These are phyloP conservation scores for Agrilus biguttatus DNA, from an alignment of 2,888 invertebrate species.

Conservation along the genomic window DNA sequence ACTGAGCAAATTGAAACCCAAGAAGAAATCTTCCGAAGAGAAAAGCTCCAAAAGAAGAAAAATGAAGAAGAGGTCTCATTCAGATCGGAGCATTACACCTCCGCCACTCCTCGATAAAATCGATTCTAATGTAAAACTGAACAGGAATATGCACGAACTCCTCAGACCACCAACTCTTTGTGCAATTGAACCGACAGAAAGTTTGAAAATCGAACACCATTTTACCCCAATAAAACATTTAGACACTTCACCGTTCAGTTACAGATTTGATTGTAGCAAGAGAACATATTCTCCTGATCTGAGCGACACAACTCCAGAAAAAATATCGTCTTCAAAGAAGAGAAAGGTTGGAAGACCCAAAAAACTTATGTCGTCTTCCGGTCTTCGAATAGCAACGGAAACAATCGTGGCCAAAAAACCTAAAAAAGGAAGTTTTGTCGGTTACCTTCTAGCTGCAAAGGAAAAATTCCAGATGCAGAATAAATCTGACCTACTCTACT, in stretches of 20 bases:
- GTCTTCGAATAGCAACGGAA: conserved; percentile 50
- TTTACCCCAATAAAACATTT: conserved; percentile 4
- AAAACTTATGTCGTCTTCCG: conserved; percentile 43
- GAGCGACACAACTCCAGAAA: conserved; percentile 18
- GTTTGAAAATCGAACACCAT: conserved; percentile 11
- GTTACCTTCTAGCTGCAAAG: conserved; percentile 49
- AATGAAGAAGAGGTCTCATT: conserved; percentile 30
- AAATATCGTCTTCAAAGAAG: conserved; percentile 42
- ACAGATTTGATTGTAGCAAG: conserved; percentile 3
- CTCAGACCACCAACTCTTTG: conserved; percentile 30
- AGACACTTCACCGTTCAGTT: not conserved
- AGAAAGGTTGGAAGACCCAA: conserved; percentile 72
- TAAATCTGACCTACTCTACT: conserved; percentile 34
- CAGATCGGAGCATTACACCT: conserved; percentile 22
- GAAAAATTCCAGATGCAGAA: conserved; percentile 40
- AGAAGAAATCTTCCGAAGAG: conserved; percentile 10
- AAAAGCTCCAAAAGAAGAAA: conserved; percentile 31
- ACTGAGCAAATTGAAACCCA: conserved; percentile 52
- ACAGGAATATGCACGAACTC: conserved; percentile 18
- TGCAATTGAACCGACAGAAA: conserved; percentile 12
- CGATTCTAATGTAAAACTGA: conserved; percentile 16
- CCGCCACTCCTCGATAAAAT: conserved; percentile 26
- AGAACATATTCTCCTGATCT: conserved; percentile 13
- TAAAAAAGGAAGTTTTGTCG: conserved; percentile 50
- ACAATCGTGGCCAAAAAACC: conserved; percentile 74